Conservation (phyloP, 2,113 vertebrate genomes). For the Hirundichthys speculiger region DNA sequence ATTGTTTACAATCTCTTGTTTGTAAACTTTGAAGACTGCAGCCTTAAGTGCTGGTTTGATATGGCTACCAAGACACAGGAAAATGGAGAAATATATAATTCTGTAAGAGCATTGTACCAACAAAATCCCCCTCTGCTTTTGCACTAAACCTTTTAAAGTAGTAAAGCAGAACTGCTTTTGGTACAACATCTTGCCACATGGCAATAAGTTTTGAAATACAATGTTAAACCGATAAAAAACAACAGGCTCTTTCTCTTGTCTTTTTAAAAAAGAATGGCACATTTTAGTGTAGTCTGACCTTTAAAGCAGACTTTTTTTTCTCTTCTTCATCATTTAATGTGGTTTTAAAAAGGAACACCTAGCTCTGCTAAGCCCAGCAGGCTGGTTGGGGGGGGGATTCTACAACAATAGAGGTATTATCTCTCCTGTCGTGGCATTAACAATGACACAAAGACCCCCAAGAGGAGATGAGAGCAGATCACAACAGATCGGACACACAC, state of each 20-base stretch:
- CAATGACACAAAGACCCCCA: constrained; percentile 69
- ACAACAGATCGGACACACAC: constrained; percentile 65
- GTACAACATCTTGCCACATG: background rate
- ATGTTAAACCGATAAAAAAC: background rate
- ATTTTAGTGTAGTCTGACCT: background rate
- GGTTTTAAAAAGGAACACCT: constrained; percentile 47
- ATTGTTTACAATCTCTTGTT: constrained; percentile 62
- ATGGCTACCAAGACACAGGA: constrained; percentile 30
- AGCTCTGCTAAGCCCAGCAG: constrained; percentile 32
- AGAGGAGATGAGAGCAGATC: constrained; percentile 75
- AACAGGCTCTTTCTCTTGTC: background rate
- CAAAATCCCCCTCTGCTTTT: background rate
- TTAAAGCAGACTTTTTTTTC: background rate
- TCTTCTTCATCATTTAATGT: constrained; percentile 35
- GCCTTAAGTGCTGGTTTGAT: constrained; percentile 31
- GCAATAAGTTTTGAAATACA: background rate
- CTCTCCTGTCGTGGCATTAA: constrained; percentile 74
- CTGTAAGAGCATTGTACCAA: too few relatives aligned
- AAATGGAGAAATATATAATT: constrained; percentile 16
- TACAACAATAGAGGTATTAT: constrained; percentile 75
- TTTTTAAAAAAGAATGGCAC: background rate
- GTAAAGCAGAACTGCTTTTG: background rate
- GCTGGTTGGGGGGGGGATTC: constrained; percentile 35
- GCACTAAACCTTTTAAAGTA: background rate
- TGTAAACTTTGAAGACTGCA: constrained; percentile 53